Percentiles rank a stretch among this genome's conserved stretches.
Conservation (phyloP, 2,113 vertebrate genomes). For the Melanerpes aurifrons region DNA sequence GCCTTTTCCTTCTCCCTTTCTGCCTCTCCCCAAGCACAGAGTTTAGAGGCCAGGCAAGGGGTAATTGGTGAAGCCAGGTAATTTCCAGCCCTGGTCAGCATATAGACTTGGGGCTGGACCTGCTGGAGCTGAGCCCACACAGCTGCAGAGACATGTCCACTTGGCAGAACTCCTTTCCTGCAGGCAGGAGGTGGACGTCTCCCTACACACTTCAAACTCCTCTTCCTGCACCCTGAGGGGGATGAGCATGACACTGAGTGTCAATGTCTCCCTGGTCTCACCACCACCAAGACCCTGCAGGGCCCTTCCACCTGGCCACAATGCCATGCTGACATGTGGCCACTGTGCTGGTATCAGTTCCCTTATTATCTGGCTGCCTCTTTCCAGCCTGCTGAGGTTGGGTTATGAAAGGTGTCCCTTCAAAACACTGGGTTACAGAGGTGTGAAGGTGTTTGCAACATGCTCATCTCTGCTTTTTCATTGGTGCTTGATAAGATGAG, state of each 20-base stretch:
- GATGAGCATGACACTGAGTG: not conserved
- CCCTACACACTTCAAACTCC: not conserved
- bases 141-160: not conserved
- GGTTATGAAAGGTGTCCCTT: not conserved
- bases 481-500: not conserved
- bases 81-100: not conserved
- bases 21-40: not conserved
- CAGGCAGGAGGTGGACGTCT: not conserved
- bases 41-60: not conserved
- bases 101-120: not conserved
- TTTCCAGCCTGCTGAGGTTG: not conserved
- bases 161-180: not conserved
- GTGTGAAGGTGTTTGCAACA: not conserved
- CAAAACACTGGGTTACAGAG: not conserved
- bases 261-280: not conserved
- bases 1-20: not conserved
- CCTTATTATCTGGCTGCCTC: not conserved
- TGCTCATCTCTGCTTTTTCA: not conserved
- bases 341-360: accelerated
- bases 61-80: not conserved
- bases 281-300: accelerated
- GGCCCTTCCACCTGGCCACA: not conserved
- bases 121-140: not conserved
- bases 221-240: not conserved
- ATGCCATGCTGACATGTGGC: not conserved